A percentile compares a stretch with the other conserved stretches of the same genome.
These are phyloP conservation scores for Thomomys bottae DNA, from an alignment of 2,113 vertebrate genomes.

Conservation along the genomic window DNA sequence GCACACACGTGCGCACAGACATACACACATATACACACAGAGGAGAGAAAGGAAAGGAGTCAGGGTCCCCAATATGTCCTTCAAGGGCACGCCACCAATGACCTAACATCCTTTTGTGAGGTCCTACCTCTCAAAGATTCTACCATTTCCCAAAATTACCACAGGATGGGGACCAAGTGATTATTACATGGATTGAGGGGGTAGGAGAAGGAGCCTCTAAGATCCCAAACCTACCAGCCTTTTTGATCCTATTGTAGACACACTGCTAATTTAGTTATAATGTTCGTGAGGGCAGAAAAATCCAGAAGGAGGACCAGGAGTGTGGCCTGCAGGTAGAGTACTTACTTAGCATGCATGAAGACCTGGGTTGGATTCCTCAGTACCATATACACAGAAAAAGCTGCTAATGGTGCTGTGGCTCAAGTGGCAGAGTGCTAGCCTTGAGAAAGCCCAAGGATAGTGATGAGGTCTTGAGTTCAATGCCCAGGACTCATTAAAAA, in stretches of 20 bases:
- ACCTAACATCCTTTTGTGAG: neutral
- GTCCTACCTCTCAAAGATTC: neutral
- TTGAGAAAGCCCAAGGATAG: too few species aligned
- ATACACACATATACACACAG: neutral
- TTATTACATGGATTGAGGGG: neutral
- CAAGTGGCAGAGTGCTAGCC: too few species aligned
- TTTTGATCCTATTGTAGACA: slow-evolving; percentile 35
- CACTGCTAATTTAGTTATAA: neutral
- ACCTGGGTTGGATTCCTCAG: too few species aligned
- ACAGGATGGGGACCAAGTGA: neutral
- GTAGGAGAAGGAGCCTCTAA: neutral
- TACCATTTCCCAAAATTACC: neutral
- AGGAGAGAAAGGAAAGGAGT: neutral
- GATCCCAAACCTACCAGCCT: neutral
- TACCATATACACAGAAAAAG: too few species aligned
- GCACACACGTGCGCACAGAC: too few species aligned
- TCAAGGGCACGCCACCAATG: neutral
- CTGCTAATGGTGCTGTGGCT: too few species aligned
- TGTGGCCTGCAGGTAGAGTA: too few species aligned
- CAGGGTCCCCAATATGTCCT: neutral
- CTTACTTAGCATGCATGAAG: too few species aligned
- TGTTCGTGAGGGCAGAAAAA: slow-evolving; percentile 17
- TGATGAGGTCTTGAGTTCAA: too few species aligned
- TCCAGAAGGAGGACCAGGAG: slow-evolving; percentile 40
- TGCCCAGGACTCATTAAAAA: too few species aligned